A percentile compares a stretch with the other conserved stretches of the same genome.
Conservation (phyloP, 2,797 vertebrate species). For the Mycteria americana region DNA sequence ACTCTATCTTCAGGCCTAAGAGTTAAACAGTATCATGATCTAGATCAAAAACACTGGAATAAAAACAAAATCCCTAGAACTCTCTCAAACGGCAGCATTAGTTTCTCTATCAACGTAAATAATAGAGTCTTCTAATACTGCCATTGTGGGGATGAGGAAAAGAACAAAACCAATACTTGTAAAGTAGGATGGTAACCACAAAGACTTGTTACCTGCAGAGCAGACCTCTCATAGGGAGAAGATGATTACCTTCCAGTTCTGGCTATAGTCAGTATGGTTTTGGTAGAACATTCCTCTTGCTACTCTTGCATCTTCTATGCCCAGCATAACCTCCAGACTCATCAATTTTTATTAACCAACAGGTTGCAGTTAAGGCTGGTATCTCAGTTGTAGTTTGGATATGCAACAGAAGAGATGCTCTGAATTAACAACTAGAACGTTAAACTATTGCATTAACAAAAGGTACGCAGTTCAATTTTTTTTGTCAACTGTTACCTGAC, state of each 20-base stretch:
- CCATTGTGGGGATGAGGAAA: not conserved
- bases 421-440: not conserved
- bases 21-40: not conserved
- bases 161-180: not conserved
- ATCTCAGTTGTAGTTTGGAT: not conserved
- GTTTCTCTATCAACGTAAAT: not conserved
- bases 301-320: not conserved
- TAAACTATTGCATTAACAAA: not conserved
- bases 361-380: not conserved
- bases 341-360: not conserved
- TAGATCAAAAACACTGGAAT: not conserved
- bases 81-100: not conserved
- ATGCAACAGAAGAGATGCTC: not conserved
- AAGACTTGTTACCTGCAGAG: not conserved
- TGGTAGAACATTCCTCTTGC: not conserved
- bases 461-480: not conserved
- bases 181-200: not conserved
- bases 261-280: not conserved
- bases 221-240: not conserved
- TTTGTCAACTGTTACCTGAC: not conserved
- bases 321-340: not conserved
- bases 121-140: not conserved
- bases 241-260: not conserved
- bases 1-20: not conserved
- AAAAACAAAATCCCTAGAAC: not conserved